phyloP scores from a whole-genome alignment of 2,888 invertebrate genomes.

The Leptopilina myrica region DNA sequence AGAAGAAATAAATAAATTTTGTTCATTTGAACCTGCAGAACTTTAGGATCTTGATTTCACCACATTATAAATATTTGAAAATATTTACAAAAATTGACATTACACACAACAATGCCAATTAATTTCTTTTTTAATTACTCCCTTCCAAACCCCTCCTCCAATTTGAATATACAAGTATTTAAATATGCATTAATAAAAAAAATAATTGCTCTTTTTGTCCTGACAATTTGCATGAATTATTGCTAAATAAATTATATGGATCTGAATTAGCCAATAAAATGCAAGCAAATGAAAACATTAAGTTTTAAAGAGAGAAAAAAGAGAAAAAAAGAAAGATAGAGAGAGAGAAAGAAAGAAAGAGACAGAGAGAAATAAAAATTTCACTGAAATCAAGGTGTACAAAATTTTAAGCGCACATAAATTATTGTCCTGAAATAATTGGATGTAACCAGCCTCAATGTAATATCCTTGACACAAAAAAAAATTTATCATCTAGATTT shows the following conservation, averaged over 20 bases:
- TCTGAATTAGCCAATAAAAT: not conserved
- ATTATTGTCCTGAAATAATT: constrained; percentile 19
- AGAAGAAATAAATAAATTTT: too few relatives aligned
- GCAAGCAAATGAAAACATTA: not conserved
- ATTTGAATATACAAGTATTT: too few relatives aligned
- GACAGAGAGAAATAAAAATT: not conserved
- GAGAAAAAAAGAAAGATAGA: not conserved
- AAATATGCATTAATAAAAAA: too few relatives aligned
- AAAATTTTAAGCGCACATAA: constrained; percentile 14
- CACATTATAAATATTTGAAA: too few relatives aligned
- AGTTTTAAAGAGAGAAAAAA: not conserved
- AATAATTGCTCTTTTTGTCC: too few relatives aligned
- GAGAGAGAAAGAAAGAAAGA: too few relatives aligned
- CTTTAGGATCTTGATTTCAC: too few relatives aligned
- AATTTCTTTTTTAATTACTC: not conserved
- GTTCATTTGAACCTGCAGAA: too few relatives aligned
- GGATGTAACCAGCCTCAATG: not conserved
- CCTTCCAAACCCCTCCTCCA: not conserved
- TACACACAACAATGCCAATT: too few relatives aligned
- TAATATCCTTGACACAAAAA: constrained; percentile 6
- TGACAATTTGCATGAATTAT: too few relatives aligned
- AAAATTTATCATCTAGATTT: not conserved
- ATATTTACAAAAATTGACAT: too few relatives aligned
- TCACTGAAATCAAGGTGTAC: not conserved
- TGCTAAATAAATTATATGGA: too few relatives aligned